Evolutionary conservation across 2,113 vertebrate genomes (phyloP).

Genomic region (Alaudala cheleensis): DNA sequence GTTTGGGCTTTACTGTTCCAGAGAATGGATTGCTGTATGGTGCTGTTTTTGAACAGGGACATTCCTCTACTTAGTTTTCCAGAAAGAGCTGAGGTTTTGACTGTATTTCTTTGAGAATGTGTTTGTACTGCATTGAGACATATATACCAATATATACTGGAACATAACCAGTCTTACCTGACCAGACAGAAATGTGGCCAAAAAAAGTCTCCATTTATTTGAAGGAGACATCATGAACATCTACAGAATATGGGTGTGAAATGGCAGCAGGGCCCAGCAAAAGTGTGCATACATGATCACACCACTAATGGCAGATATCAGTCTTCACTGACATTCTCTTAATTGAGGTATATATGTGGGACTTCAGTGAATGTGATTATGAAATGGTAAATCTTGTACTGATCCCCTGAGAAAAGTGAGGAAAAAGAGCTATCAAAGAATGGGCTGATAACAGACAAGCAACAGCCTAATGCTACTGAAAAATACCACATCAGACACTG

Average conservation of each 20-base stretch:
- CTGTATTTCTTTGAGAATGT: background rate
- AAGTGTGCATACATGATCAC: fast-evolving
- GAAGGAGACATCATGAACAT: fast-evolving
- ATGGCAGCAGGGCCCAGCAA: background rate
- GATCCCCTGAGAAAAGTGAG: background rate
- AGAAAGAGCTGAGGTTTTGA: background rate
- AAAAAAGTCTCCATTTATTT: background rate
- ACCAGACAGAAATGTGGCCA: background rate
- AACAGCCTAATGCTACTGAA: background rate
- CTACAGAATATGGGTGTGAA: background rate
- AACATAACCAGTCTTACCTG: background rate
- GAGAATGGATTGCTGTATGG: background rate
- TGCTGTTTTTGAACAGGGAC: background rate
- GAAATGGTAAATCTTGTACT: background rate
- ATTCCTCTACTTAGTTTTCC: background rate
- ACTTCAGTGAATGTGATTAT: background rate
- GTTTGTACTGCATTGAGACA: background rate
- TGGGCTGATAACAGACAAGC: background rate
- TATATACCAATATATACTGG: too few relatives aligned
- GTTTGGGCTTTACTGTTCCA: background rate
- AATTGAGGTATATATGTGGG: background rate
- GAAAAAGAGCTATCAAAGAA: background rate
- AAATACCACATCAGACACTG: background rate
- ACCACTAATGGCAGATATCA: background rate
- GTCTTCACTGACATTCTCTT: background rate